Conservation (phyloP, 1,140 invertebrate genomes). For the Philotrypesis tridentata region DNA sequence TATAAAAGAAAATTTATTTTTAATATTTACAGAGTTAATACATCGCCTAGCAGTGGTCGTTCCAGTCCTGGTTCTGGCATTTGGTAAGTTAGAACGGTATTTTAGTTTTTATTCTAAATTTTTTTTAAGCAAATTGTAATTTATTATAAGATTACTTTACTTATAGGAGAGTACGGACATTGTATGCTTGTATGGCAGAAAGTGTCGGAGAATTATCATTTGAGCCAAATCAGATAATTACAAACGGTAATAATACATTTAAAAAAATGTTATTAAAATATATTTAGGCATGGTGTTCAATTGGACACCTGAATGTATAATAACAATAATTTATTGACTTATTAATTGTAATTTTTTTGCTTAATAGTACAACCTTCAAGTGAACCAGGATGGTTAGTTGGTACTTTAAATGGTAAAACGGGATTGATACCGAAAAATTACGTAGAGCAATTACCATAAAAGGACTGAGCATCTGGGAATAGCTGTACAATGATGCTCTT, state of each 20-base stretch:
- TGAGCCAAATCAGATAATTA: conserved; percentile 98
- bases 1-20: conserved; percentile 38
- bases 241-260: conserved; percentile 85
- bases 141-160: neutral
- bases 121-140: neutral
- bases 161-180: conserved; percentile 87
- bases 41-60: conserved; percentile 64
- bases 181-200: conserved; percentile 96
- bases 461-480: conserved; percentile 3
- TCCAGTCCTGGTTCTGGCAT: conserved; percentile 67
- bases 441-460: conserved; percentile 86
- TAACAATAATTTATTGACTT: neutral
- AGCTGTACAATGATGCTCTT: neutral
- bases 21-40: conserved; percentile 60
- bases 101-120: neutral
- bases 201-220: conserved; percentile 97
- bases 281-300: neutral
- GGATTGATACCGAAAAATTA: conserved; percentile 98
- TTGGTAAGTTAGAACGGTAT: conserved; percentile 55
- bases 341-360: conserved; percentile 52
- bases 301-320: neutral
- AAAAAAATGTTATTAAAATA: no score
- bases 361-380: conserved; percentile 88
- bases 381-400: conserved; percentile 98
- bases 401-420: conserved; percentile 92